phyloP scores from a whole-genome alignment of 2,113 vertebrate species.

The Mesitornis unicolor region DNA sequence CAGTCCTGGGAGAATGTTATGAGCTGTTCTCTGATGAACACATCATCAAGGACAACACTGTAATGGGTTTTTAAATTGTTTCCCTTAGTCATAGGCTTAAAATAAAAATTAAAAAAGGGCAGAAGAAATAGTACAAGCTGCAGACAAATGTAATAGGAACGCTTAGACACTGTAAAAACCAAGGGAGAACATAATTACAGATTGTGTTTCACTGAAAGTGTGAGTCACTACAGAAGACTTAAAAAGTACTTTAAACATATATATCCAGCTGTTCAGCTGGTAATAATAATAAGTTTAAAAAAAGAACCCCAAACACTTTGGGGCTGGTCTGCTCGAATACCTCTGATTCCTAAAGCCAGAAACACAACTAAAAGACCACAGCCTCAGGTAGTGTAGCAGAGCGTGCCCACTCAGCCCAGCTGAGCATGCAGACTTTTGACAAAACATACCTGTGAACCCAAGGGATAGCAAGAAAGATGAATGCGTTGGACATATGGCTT shows the following conservation, averaged over 20 bases:
- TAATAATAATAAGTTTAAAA: background rate
- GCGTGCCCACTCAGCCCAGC: background rate
- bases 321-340: background rate
- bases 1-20: background rate
- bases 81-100: slow-evolving; percentile 48
- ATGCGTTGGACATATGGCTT: background rate
- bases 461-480: background rate
- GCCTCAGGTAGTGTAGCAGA: too few species aligned
- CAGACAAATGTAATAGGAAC: slow-evolving; percentile 2
- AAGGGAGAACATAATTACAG: slow-evolving; percentile 25
- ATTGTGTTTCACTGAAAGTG: background rate
- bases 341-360: background rate
- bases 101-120: slow-evolving; percentile 37
- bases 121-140: background rate
- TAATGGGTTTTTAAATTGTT: slow-evolving; percentile 39
- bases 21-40: background rate
- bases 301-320: background rate
- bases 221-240: background rate
- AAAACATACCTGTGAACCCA: background rate
- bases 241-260: background rate
- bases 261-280: background rate
- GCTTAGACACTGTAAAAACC: slow-evolving; percentile 16
- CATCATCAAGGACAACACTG: slow-evolving; percentile 2
- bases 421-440: accelerated
- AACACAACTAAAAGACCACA: background rate